Percentiles rank a stretch among this genome's conserved stretches.
phyloP scores from a whole-genome alignment of 2,113 vertebrate genomes.

The Hippocampus comes region DNA sequence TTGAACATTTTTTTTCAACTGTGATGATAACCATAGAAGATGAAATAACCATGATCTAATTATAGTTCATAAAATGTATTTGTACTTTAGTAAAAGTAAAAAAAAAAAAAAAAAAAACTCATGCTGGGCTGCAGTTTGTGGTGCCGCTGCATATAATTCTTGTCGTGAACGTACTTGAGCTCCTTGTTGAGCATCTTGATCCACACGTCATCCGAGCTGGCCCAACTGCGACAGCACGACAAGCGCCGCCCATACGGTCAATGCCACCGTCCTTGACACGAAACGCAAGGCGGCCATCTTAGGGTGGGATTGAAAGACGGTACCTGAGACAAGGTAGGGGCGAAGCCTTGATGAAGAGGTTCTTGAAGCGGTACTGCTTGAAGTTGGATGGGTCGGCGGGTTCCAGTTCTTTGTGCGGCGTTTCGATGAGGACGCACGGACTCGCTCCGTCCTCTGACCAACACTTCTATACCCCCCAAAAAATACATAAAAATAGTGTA shows the following conservation, averaged over 20 bases:
- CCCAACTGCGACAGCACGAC: conserved; percentile 77
- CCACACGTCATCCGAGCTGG: conserved; percentile 92
- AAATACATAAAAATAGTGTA: conserved; percentile 4
- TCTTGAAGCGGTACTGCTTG: conserved; percentile 89
- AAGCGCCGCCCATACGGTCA: neutral
- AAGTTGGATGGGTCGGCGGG: conserved; percentile 83
- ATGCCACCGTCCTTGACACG: no score
- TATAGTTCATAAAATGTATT: no score
- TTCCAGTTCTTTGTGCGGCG: conserved; percentile 87
- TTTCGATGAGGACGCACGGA: conserved; percentile 90
- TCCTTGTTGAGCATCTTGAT: conserved; percentile 94
- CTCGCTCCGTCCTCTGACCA: conserved; percentile 85
- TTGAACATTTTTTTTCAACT: no score
- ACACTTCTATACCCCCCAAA: conserved; percentile 75
- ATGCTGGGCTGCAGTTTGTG: conserved; percentile 88
- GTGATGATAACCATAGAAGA: no score
- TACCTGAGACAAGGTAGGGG: conserved; percentile 88
- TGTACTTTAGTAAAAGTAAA: no score
- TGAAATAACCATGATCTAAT: no score
- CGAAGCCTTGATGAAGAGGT: conserved; percentile 91
- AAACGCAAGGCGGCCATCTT: neutral
- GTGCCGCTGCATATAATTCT: conserved; percentile 82
- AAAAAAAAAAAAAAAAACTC: conserved; percentile 58
- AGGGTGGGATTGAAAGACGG: no score
- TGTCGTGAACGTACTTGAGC: conserved; percentile 85